Conservation (phyloP, 2,888 invertebrate species). For the Isotomurus palustris region DNA sequence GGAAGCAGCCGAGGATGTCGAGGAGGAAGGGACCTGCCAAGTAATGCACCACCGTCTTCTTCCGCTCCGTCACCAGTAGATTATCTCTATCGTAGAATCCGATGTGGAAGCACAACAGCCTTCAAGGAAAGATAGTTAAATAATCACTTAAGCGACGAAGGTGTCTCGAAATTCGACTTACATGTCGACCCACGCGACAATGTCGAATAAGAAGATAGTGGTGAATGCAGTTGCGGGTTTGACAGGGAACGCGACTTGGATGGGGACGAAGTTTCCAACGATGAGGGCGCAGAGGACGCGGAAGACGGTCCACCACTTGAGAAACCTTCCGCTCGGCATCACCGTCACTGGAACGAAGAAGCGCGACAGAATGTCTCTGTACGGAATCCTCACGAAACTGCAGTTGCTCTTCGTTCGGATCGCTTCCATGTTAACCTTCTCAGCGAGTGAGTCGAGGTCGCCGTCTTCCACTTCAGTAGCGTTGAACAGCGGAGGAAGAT, state of each 20-base stretch:
- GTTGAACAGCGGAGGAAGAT: no score
- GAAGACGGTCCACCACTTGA: conserved; percentile 37
- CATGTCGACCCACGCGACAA: conserved; percentile 41
- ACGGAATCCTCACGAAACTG: no score
- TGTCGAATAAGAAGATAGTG: conserved; percentile 27
- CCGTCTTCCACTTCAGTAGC: no score
- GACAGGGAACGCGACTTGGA: conserved; percentile 32
- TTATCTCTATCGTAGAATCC: conserved; percentile 28
- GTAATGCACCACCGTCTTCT: conserved; percentile 31
- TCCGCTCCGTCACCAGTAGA: conserved; percentile 27
- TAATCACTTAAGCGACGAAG: no score
- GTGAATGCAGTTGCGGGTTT: conserved; percentile 14
- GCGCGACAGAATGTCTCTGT: neutral
- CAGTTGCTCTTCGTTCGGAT: no score
- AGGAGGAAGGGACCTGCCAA: conserved; percentile 35
- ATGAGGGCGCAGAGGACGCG: conserved; percentile 21
- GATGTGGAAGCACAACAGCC: conserved; percentile 22
- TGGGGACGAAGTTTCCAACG: conserved; percentile 23
- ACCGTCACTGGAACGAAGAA: neutral
- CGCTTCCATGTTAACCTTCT: no score
- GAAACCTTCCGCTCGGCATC: conserved; percentile 27
- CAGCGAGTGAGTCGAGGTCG: no score
- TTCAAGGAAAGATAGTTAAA: conserved; percentile 17
- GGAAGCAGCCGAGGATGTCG: conserved; percentile 36
- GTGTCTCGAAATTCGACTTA: no score